Percentiles rank a stretch among this genome's conserved stretches.
Conservation (phyloP, 1,140 invertebrate genomes). For the Thaumatotibia leucotreta region DNA sequence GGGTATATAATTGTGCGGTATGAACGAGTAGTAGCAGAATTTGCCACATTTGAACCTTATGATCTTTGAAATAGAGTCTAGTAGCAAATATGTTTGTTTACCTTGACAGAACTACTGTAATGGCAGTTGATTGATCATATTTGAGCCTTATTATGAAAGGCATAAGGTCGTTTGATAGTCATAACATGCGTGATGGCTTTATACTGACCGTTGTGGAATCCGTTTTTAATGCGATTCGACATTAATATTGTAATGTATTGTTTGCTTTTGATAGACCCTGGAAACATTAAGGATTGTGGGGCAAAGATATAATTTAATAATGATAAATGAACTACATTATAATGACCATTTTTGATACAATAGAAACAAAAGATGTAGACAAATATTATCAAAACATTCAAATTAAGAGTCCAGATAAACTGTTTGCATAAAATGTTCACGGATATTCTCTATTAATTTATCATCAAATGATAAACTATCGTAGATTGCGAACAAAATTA, state of each 20-base stretch:
- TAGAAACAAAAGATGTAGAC: too few species aligned
- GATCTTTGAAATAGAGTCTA: neutral
- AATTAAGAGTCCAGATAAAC: too few species aligned
- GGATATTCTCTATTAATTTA: too few species aligned
- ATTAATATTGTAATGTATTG: slow-evolving; percentile 15
- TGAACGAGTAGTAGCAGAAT: neutral
- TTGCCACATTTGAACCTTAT: neutral
- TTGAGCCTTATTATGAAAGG: neutral
- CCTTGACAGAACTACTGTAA: neutral
- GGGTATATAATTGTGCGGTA: slow-evolving; percentile 8
- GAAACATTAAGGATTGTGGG: neutral
- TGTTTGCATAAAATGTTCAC: too few species aligned
- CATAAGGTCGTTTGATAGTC: neutral
- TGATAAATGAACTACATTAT: neutral
- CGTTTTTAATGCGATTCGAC: slow-evolving; percentile 4
- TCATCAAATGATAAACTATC: too few species aligned
- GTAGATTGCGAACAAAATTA: too few species aligned
- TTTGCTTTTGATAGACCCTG: slow-evolving; percentile 8
- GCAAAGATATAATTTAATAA: neutral
- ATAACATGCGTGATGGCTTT: neutral
- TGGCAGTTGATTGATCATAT: neutral
- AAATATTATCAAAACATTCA: too few species aligned
- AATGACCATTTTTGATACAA: too few species aligned
- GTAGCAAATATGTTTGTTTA: neutral
- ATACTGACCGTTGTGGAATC: slow-evolving; percentile 8